Conservation (phyloP, 2,888 invertebrate genomes). For the Brenthis hecate region DNA sequence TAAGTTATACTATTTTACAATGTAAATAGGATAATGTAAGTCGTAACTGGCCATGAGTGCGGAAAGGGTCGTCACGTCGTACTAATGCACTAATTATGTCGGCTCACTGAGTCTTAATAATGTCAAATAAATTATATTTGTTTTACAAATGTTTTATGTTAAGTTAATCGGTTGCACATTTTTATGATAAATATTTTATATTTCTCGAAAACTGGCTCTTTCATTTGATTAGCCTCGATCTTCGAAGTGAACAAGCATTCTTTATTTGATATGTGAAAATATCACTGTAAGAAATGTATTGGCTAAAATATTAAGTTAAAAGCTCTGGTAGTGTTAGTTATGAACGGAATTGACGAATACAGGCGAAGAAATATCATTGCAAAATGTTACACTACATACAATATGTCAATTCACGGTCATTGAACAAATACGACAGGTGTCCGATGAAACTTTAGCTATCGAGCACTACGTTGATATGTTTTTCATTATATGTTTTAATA, state of each 20-base stretch:
- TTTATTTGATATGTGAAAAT: conserved; percentile 20
- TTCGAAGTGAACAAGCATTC: conserved; percentile 7
- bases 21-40: conserved; percentile 43
- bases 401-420: background rate
- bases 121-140: conserved; percentile 17
- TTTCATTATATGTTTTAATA: too few species aligned
- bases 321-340: background rate
- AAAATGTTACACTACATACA: background rate
- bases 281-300: conserved; percentile 19
- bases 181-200: conserved; percentile 18
- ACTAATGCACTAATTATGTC: conserved; percentile 18
- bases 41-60: conserved; percentile 33
- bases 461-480: background rate
- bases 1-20: conserved; percentile 72
- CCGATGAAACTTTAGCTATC: background rate
- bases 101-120: conserved; percentile 20
- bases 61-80: conserved; percentile 29
- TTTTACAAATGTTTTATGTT: conserved; percentile 22
- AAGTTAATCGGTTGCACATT: conserved; percentile 23
- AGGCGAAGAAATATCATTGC: background rate
- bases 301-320: conserved; percentile 3
- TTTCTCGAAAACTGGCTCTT: conserved; percentile 4
- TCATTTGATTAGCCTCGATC: conserved; percentile 12
- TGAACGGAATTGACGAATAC: background rate
- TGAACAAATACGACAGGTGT: conserved; percentile 5